Percentiles rank a stretch among this genome's conserved stretches.
phyloP scores from a whole-genome alignment of 1,140 invertebrate species.

The Phocides pigmalion region DNA sequence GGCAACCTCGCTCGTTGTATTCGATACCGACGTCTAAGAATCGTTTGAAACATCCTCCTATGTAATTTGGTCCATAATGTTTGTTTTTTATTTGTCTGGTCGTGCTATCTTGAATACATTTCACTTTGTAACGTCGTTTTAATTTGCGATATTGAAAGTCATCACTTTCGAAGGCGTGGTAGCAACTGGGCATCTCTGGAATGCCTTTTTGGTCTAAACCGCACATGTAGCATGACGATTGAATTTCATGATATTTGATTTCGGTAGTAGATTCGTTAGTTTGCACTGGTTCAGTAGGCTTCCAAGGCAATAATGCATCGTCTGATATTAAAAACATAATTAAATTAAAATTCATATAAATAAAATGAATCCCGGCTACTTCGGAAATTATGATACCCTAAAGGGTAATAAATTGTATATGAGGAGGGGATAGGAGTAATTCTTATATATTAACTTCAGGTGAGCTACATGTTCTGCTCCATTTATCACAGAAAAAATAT shows the following conservation, averaged over 20 bases:
- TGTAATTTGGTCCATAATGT: slow-evolving; percentile 28
- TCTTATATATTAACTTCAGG: no score
- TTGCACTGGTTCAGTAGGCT: background rate
- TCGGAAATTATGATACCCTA: no score
- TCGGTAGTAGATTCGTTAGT: background rate
- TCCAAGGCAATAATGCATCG: slow-evolving; percentile 7
- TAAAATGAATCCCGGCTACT: no score
- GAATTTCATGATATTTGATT: slow-evolving; percentile 1
- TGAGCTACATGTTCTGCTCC: no score
- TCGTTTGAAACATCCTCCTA: slow-evolving; percentile 51
- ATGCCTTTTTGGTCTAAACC: slow-evolving; percentile 38
- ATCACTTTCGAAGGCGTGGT: slow-evolving; percentile 27
- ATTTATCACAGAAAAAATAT: no score
- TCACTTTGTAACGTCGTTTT: slow-evolving; percentile 26
- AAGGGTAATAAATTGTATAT: no score
- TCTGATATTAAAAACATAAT: slow-evolving; percentile 2
- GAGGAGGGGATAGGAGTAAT: no score
- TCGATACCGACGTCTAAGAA: slow-evolving; percentile 47
- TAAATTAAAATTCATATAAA: background rate
- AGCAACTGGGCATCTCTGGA: slow-evolving; percentile 30
- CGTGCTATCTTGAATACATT: slow-evolving; percentile 27
- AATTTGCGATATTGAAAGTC: slow-evolving; percentile 12
- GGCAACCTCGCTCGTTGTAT: slow-evolving; percentile 49
- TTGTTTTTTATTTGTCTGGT: slow-evolving; percentile 17
- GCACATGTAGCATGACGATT: slow-evolving; percentile 38